Base-by-base conservation (phyloP, 2,888 invertebrate species). In the Tenthredo distinguenda region DNA sequence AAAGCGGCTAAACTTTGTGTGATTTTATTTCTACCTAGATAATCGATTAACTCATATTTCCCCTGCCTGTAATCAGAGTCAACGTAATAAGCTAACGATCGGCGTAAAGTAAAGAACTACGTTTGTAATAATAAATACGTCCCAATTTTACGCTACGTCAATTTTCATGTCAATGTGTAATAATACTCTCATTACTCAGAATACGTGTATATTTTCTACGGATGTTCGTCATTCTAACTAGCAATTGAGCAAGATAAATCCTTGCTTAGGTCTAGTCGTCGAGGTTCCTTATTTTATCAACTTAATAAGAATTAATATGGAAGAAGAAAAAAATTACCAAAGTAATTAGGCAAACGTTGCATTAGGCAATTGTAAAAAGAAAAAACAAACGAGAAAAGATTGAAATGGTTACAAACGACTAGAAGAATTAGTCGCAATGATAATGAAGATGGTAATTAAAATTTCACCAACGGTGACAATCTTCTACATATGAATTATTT, bases 161-260 rank as follows among this genome's bases (percentile, higher is more conserved):
- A 91, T 68, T 91, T 91, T 87, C 87, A 91, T 91, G 91, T 91
- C 90, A 91, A 91, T 91, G 91, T 91, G 91, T 89, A 87, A 88
- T 87, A 88, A 34, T 34, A 21, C 21, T 34, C 89, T 89, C 88
- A 88, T 89, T 88, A 89, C 88, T 90, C 88, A 87, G 85, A 87
- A 87, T 88, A 68, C 68, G 34, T 68, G 18, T 87, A 91, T 87
- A 91, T 91, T 91, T 91, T 91, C 88, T 91, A 91, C 91, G 87
- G 90, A 86, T 79, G 79, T 77, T 77, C 31, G 76, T 31, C 18
- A 77, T 50, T 77, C 47, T 77, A 77, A 77, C 47, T 50, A 50
- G 12, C 31, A 50, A 55, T 50, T n/a, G 34, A 50, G 26, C 68
- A 34, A n/a, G 37, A 21, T 18, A 47, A 34, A 40, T 43, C 6